Conservation (phyloP, 2,797 vertebrate genomes). For the Acestrorhynchus altus region DNA sequence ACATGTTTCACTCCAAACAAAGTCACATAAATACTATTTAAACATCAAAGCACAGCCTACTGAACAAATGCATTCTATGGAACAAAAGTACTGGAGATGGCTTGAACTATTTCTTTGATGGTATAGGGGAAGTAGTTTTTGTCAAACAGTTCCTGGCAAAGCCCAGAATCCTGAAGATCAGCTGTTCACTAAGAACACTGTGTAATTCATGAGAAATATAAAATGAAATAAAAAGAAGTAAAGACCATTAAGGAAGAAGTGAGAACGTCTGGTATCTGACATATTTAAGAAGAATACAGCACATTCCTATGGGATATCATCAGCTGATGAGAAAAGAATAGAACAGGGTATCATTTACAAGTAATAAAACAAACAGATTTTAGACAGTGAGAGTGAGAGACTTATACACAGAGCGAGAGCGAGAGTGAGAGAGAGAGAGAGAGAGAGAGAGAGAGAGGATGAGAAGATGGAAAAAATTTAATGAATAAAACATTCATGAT, state of each 20-base stretch:
- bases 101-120: background rate
- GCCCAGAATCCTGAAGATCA: background rate
- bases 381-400: background rate
- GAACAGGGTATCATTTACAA: conserved; percentile 26
- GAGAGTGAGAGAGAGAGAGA: background rate
- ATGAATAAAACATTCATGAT: conserved; percentile 39
- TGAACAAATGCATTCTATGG: no score
- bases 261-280: background rate
- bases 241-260: background rate
- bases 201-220: conserved; percentile 1
- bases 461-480: conserved; percentile 1
- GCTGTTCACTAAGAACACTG: background rate
- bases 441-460: background rate
- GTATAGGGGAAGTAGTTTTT: background rate
- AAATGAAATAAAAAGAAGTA: background rate
- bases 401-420: background rate
- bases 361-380: conserved; percentile 30
- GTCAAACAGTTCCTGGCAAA: background rate
- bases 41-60: no score
- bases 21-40: no score
- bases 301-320: conserved; percentile 26
- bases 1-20: no score
- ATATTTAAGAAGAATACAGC: conserved; percentile 21
- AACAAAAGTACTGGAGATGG: background rate
- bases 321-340: conserved; percentile 1